Base-by-base conservation (phyloP, 2,888 invertebrate species). In the Mythimna albipuncta region DNA sequence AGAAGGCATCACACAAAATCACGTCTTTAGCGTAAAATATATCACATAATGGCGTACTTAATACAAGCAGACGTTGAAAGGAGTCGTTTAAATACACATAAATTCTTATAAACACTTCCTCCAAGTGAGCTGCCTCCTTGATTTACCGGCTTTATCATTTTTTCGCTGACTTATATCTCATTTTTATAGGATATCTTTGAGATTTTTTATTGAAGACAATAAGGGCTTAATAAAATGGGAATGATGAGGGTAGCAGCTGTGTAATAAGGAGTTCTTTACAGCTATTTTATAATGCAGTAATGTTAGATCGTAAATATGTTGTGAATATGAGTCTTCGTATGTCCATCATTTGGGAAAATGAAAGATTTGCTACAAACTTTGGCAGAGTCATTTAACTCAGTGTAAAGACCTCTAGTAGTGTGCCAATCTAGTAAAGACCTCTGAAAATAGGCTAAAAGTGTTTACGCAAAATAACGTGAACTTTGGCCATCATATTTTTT, bases 181-280 rank as follows among this genome's bases (percentile, higher is more conserved):
- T 91, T 90, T 94, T 94, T 94, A 94, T 91, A 87, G 90, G 86
- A 89, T 87, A 91, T 93, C 91, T 92, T 90, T 91, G 91, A 90
- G 90, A 92, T 91, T 93, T 74, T 94, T 94, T 94, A 95, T 94
- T 93, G 92, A 81, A 93, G 92, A 94, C 94, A 94, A 94, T 95
- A 95, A 94, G 92, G 92, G 88, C 79, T 89, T 93, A 92, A 93
- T 94, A 94, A 94, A 94, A 92, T 77, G 83, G 81, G 85, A 89
- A 92, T 91, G 87, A 92, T 91, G 92, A 81, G 81, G 87, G 87
- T 77, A 84, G 84, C 86, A 87, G 62, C 83, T 81, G 80, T 67
- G 65, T 74, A 50, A 77, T 72, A 72, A 84, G 76, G 66, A 61
- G 57, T 64, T 72, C 73, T 80, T 80, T 79, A 76, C 68, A 64